Percentiles rank a stretch among this genome's conserved stretches.
These are phyloP conservation scores for Turritopsis rubra DNA, from an alignment of 30 jellyfish, hydroid and myxozoan species.

Conservation along the genomic window DNA sequence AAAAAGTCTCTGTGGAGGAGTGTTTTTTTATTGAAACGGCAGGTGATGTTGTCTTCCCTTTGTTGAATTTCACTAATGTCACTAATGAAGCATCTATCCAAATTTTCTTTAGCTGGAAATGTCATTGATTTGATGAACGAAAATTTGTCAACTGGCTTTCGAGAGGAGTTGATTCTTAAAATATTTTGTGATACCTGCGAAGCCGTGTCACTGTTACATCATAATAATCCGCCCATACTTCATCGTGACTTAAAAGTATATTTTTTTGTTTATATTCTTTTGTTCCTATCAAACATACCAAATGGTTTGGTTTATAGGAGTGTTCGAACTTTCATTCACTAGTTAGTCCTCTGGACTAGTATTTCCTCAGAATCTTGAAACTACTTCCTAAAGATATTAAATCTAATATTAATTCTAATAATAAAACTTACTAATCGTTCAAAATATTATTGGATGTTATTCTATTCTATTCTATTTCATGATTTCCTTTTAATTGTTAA, in stretches of 20 bases:
- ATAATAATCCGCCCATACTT: slow-evolving; percentile 56
- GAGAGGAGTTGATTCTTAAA: slow-evolving; percentile 72
- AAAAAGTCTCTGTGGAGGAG: no score
- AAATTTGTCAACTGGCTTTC: slow-evolving; percentile 64
- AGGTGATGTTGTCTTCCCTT: no score
- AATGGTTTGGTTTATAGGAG: no score
- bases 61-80: no score
- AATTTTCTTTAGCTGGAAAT: slow-evolving; percentile 69
- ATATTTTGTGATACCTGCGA: slow-evolving; percentile 93
- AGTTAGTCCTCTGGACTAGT: neutral
- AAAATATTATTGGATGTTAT: no score
- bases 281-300: neutral
- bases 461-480: neutral
- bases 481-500: neutral
- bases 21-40: no score
- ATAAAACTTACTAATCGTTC: no score
- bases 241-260: slow-evolving; percentile 90
- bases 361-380: neutral
- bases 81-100: no score
- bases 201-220: slow-evolving; percentile 79
- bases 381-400: no score
- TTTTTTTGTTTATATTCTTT: neutral
- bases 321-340: neutral
- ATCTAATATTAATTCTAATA: no score
- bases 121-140: slow-evolving; percentile 93